These are phyloP conservation scores for Onychomys leucogaster DNA, from an alignment of 2,797 vertebrate genomes.

Conservation along the genomic window DNA sequence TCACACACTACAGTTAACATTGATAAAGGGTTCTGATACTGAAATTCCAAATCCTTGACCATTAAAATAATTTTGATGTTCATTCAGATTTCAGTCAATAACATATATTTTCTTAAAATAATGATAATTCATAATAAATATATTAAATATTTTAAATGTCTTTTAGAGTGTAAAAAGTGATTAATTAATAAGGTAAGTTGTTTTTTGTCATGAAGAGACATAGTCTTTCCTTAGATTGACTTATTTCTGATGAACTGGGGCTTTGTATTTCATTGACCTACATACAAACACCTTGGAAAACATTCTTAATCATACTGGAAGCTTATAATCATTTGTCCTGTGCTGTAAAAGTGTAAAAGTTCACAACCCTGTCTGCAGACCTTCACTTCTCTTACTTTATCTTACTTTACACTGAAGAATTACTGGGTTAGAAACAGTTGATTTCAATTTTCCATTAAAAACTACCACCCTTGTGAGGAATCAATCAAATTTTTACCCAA, in stretches of 20 bases:
- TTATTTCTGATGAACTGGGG: neutral
- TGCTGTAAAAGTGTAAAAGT: neutral
- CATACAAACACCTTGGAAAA: neutral
- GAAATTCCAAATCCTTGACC: slow-evolving; percentile 46
- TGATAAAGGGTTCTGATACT: slow-evolving; percentile 16
- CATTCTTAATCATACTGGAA: neutral
- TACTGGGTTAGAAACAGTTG: neutral
- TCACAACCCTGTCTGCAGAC: neutral
- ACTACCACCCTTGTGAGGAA: neutral
- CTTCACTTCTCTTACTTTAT: neutral
- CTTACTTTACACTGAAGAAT: neutral
- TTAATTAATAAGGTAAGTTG: neutral
- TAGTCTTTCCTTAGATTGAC: neutral
- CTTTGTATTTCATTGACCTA: neutral
- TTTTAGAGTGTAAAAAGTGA: neutral
- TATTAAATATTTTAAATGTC: neutral
- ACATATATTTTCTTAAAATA: slow-evolving; percentile 43
- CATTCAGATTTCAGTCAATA: neutral
- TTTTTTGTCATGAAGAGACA: neutral
- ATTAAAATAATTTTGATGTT: slow-evolving; percentile 63
- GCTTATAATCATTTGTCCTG: neutral
- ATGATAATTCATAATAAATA: neutral
- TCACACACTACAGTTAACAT: neutral
- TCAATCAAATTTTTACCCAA: neutral
- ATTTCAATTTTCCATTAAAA: neutral